These are phyloP conservation scores for Microctonus hyperodae DNA, from an alignment of 2,888 invertebrate genomes.

Conservation along the genomic window DNA sequence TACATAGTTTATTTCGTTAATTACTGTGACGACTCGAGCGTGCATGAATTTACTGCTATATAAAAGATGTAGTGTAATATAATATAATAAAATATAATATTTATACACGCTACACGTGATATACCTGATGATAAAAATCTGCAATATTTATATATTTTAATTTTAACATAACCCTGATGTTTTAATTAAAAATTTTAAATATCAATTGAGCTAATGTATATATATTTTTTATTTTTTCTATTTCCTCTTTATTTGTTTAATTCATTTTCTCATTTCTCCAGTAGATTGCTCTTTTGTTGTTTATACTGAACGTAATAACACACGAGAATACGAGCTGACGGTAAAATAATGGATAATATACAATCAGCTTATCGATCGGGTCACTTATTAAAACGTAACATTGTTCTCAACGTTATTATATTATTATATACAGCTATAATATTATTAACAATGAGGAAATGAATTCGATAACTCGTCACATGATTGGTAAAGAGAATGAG, in stretches of 20 bases:
- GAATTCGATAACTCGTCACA: constrained; percentile 20
- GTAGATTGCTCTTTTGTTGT: neutral
- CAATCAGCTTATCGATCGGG: constrained; percentile 21
- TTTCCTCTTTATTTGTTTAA: neutral
- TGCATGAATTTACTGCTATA: constrained; percentile 12
- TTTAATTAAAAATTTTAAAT: constrained; percentile 11
- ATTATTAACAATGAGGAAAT: constrained; percentile 15
- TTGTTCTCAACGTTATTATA: constrained; percentile 1
- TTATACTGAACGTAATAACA: neutral
- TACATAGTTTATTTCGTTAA: constrained; percentile 48
- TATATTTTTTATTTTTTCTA: neutral
- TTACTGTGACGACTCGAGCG: constrained; percentile 44
- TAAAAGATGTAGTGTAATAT: constrained; percentile 3
- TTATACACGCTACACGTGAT: neutral
- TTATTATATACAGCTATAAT: neutral
- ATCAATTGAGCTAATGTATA: neutral
- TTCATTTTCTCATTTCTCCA: neutral
- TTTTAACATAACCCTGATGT: neutral
- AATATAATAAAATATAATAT: constrained; percentile 8
- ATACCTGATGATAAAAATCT: neutral
- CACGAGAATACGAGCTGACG: neutral
- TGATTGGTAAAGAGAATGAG: constrained; percentile 3
- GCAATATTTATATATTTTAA: neutral
- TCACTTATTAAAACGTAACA: constrained; percentile 18
- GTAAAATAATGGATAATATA: constrained; percentile 10